Conservation (phyloP, 2,888 invertebrate species). For the Phymatocera aterrima region DNA sequence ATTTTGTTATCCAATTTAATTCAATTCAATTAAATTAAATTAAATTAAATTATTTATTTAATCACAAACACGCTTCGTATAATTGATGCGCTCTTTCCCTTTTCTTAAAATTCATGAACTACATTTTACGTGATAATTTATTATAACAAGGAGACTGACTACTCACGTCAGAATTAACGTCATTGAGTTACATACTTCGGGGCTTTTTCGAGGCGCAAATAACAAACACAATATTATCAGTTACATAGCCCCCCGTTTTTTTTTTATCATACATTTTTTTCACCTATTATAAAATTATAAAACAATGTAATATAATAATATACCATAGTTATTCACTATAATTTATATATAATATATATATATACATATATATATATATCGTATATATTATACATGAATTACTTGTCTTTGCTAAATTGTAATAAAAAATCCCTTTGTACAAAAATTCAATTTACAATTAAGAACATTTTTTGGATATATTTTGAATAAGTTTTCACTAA, state of each 20-base stretch:
- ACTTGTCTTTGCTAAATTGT: slow-evolving; percentile 71
- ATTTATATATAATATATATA: slow-evolving; percentile 52
- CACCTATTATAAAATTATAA: slow-evolving; percentile 73
- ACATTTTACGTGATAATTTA: no score
- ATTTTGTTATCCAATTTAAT: no score
- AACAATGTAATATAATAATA: slow-evolving; percentile 69
- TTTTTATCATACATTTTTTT: slow-evolving; percentile 48
- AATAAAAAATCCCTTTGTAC: slow-evolving; percentile 73
- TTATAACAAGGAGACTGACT: slow-evolving; percentile 66
- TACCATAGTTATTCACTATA: slow-evolving; percentile 10
- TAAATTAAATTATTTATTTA: no score
- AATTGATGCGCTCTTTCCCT: no score
- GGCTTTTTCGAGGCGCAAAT: slow-evolving; percentile 71
- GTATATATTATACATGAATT: slow-evolving; percentile 62
- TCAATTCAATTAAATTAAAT: no score
- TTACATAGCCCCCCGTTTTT: slow-evolving; percentile 50
- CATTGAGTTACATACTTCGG: slow-evolving; percentile 64
- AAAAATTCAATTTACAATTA: slow-evolving; percentile 73
- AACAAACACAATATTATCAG: slow-evolving; percentile 56
- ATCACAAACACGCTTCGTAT: no score
- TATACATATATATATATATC: slow-evolving; percentile 62
- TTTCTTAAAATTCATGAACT: no score
- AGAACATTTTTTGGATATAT: slow-evolving; percentile 70
- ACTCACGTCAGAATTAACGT: background rate
- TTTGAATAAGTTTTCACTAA: slow-evolving; percentile 64